phyloP scores from a whole-genome alignment of 1,140 invertebrate species.

The Pissodes strobi region DNA sequence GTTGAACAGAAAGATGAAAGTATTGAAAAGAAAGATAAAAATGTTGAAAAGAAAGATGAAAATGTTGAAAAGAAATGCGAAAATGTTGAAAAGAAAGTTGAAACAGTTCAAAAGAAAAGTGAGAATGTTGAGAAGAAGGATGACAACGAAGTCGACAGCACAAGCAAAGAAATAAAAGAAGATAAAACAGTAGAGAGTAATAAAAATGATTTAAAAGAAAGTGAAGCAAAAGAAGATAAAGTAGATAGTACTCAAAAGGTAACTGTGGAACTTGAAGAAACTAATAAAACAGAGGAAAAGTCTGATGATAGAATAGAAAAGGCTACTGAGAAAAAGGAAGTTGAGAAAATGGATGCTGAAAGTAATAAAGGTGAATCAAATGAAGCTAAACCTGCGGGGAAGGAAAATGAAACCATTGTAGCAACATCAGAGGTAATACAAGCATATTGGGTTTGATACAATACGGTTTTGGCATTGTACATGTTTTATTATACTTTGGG shows the following conservation, averaged over 20 bases:
- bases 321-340: neutral
- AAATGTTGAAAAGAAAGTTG: conserved; percentile 1
- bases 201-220: neutral
- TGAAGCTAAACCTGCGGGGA: conserved; percentile 4
- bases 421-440: no score
- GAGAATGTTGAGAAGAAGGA: no score
- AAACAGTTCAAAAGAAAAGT: no score
- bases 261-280: no score
- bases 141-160: conserved; percentile 1
- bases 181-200: neutral
- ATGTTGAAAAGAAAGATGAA: neutral
- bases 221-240: neutral
- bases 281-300: neutral
- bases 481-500: no score
- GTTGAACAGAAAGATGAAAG: neutral
- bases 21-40: neutral
- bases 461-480: no score
- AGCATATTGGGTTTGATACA: no score
- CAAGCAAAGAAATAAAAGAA: conserved; percentile 1
- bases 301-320: neutral
- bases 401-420: no score
- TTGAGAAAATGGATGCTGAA: neutral
- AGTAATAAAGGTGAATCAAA: neutral
- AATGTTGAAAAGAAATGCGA: conserved; percentile 1
- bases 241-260: neutral